Evolutionary conservation across 1,140 invertebrate species (phyloP).

Genomic region (Ostrea denselamellosa): DNA sequence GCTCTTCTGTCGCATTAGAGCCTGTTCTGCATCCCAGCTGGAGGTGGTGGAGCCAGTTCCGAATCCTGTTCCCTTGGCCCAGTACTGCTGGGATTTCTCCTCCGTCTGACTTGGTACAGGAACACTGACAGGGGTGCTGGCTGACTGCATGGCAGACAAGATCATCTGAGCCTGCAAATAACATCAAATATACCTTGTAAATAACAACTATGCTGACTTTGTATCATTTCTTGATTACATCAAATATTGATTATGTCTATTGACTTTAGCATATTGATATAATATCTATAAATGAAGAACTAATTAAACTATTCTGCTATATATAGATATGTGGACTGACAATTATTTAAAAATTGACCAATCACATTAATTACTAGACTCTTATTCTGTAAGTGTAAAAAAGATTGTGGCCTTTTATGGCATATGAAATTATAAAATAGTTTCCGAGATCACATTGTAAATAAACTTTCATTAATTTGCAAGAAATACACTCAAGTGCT

Average conservation of each 20-base stretch:
- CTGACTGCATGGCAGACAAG: constrained; percentile 70
- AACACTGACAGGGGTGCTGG: constrained; percentile 52
- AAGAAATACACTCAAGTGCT: too few relatives aligned
- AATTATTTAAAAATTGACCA: too few relatives aligned
- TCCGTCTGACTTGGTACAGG: constrained; percentile 81
- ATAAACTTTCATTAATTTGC: too few relatives aligned
- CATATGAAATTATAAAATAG: too few relatives aligned
- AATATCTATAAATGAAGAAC: too few relatives aligned
- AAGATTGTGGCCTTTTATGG: too few relatives aligned
- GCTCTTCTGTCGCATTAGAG: constrained; percentile 90
- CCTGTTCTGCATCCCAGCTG: constrained; percentile 97
- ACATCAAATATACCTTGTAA: neutral
- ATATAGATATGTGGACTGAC: too few relatives aligned
- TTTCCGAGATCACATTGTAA: too few relatives aligned
- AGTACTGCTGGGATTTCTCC: constrained; percentile 90
- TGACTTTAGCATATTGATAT: too few relatives aligned
- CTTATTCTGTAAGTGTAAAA: too few relatives aligned
- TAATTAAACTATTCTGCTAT: too few relatives aligned
- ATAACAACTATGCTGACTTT: neutral
- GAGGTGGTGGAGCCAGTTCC: constrained; percentile 96
- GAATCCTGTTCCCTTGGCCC: constrained; percentile 96
- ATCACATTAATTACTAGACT: too few relatives aligned
- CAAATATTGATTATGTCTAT: neutral
- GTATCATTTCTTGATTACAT: neutral
- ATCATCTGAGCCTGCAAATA: constrained; percentile 67